phyloP scores from a whole-genome alignment of 2,797 vertebrate species.

The Pagetopsis macropterus region DNA sequence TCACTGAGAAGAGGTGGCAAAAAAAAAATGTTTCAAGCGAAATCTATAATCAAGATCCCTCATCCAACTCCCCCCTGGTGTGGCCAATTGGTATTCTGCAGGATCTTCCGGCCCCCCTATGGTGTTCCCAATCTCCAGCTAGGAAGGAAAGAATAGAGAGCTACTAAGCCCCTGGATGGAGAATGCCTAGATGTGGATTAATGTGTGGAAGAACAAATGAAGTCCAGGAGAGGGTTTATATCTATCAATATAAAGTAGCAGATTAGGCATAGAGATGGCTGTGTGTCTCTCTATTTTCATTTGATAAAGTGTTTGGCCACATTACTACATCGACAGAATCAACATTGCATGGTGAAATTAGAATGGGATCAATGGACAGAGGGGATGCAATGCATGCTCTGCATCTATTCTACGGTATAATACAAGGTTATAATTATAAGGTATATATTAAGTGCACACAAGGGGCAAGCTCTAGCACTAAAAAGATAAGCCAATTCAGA shows the following conservation, averaged over 20 bases:
- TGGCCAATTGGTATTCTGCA: slow-evolving; percentile 87
- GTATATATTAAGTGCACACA: not conserved
- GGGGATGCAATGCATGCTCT: slow-evolving; percentile 36
- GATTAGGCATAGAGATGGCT: slow-evolving; percentile 68
- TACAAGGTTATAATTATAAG: slow-evolving; percentile 13
- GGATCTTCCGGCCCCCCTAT: slow-evolving; percentile 81
- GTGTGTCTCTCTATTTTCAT: slow-evolving; percentile 69
- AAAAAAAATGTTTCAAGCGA: slow-evolving; percentile 78
- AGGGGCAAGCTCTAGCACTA: too few relatives aligned
- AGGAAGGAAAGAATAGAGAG: slow-evolving; percentile 83
- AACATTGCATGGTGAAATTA: slow-evolving; percentile 63
- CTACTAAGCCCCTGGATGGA: slow-evolving; percentile 83
- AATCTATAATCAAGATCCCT: slow-evolving; percentile 87
- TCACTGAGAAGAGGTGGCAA: slow-evolving; percentile 56
- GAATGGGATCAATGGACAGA: slow-evolving; percentile 63
- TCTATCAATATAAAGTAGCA: slow-evolving; percentile 83
- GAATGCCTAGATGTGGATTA: slow-evolving; percentile 83
- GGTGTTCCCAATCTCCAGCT: slow-evolving; percentile 85
- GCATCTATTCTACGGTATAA: slow-evolving; percentile 47
- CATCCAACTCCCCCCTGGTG: slow-evolving; percentile 80
- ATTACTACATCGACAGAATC: slow-evolving; percentile 66
- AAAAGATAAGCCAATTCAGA: too few relatives aligned
- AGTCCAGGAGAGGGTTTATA: slow-evolving; percentile 83
- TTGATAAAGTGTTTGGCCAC: slow-evolving; percentile 67
- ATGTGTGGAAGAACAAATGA: slow-evolving; percentile 86